Conservation (phyloP, 2,888 invertebrate genomes). For the Drepana falcataria region DNA sequence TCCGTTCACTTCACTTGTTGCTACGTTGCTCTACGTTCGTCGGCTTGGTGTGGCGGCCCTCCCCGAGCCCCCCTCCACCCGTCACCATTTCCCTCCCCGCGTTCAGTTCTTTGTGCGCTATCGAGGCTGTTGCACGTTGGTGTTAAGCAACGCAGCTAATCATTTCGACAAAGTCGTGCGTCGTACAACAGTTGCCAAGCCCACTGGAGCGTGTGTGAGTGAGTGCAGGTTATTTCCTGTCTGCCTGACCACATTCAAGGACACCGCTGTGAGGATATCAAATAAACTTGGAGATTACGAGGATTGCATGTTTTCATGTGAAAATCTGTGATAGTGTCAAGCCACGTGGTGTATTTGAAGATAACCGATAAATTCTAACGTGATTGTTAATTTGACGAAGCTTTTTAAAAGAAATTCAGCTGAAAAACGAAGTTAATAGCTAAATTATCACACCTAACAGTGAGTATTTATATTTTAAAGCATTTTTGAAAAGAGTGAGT, state of each 20-base stretch:
- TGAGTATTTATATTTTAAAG: not conserved
- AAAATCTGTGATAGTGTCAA: conserved; percentile 53
- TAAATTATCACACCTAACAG: not conserved
- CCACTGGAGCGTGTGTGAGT: conserved; percentile 52
- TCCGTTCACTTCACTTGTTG: conserved; percentile 76
- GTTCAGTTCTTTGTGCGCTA: conserved; percentile 76
- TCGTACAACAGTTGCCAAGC: conserved; percentile 39
- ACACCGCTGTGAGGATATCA: conserved; percentile 24
- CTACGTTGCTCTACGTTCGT: conserved; percentile 38
- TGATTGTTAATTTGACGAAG: conserved; percentile 8
- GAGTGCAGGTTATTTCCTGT: conserved; percentile 54
- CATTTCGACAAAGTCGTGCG: conserved; percentile 52
- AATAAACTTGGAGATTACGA: conserved; percentile 17
- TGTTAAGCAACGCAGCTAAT: conserved; percentile 43
- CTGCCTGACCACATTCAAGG: conserved; percentile 54
- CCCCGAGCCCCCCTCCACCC: conserved; percentile 47
- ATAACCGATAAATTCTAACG: conserved; percentile 20
- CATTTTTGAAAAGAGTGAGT: no score
- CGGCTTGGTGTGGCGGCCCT: conserved; percentile 60
- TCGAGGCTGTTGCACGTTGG: conserved; percentile 60
- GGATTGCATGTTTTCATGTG: conserved; percentile 28
- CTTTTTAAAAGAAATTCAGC: conserved; percentile 3
- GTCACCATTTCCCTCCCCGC: conserved; percentile 61
- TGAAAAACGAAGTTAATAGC: not conserved
- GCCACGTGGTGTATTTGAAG: conserved; percentile 20